phyloP scores from a whole-genome alignment of 2,888 invertebrate species.

The Camptogramma bilineatum region DNA sequence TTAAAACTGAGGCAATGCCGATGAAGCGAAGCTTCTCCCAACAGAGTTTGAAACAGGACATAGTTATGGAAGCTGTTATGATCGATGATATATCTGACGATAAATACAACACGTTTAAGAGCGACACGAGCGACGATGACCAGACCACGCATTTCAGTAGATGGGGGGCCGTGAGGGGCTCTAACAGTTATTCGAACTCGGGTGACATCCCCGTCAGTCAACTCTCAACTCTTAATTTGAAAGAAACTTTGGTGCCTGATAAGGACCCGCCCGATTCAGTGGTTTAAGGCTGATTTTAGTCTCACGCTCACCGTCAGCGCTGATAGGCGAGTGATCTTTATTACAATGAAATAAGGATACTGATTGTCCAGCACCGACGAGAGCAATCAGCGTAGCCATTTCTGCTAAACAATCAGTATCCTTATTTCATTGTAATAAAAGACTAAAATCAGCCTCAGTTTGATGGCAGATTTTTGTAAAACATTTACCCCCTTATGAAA shows the following conservation, averaged over 20 bases:
- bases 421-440: no score
- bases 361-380: no score
- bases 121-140: conserved; percentile 52
- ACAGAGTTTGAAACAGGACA: conserved; percentile 73
- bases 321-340: no score
- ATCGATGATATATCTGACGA: conserved; percentile 72
- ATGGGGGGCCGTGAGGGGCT: conserved; percentile 82
- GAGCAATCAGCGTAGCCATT: no score
- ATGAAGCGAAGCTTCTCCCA: conserved; percentile 74
- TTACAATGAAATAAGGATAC: no score
- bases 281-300: conserved; percentile 36
- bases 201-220: conserved; percentile 70
- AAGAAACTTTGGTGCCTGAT: conserved; percentile 54
- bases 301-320: no score
- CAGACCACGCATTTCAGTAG: conserved; percentile 63
- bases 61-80: conserved; percentile 73
- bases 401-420: no score
- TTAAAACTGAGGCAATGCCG: conserved; percentile 47
- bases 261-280: conserved; percentile 64
- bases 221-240: conserved; percentile 71
- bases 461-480: no score
- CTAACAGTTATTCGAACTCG: conserved; percentile 75
- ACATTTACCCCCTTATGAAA: no score
- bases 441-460: no score
- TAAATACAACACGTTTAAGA: conserved; percentile 61